Evolutionary conservation across 2,888 invertebrate species (phyloP), one percentile per base, ranked within the genome.

Genomic region (Ophioninae sp.): DNA sequence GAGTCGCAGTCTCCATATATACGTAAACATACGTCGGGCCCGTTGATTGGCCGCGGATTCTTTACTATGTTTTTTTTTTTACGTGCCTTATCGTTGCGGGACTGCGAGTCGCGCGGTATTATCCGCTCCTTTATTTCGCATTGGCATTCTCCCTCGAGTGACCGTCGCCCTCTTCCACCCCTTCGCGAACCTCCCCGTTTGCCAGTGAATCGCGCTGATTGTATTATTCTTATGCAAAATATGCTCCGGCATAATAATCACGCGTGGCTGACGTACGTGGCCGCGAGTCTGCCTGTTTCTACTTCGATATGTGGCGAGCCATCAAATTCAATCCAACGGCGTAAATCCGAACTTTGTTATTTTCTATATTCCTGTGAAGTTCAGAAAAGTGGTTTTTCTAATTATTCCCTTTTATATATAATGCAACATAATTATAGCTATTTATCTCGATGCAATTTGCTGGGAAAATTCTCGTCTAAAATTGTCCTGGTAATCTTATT

Each of bases 171-270:
- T 51, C 67, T 58, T 39, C 39, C 64, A 67, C 61, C 67, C 65
- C 79, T 22, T 65, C 56, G 71, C 71, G 71, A 64, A 56, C 59
- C 22, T 61, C 44, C 58, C 22, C 79, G 76, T 77, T 80, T 82
- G 84, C 87, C 86, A 86, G 87, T 90, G 90, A 90, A 90, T 90
- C 87, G 90, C 88, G 86, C 90, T 90, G 90, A 90, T 90, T 90
- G 90, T 89, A 90, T 51, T 51, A 51, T 90, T 90, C 89, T 90
- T 88, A 90, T 90, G 90, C 89, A 90, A 90, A 90, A 88, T 90
- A 90, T 89, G 87, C 86, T 86, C 84, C 81, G 81, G 71, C 77
- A 82, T 89, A 88, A 88, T 86, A 85, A 87, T 86, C 86, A 67
- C 78, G 85, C 79, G 82, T 79, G 74, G 51, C 68, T 77, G 81